Base-by-base conservation (phyloP, 2,797 vertebrate species). In the Intellagama lesueurii region DNA sequence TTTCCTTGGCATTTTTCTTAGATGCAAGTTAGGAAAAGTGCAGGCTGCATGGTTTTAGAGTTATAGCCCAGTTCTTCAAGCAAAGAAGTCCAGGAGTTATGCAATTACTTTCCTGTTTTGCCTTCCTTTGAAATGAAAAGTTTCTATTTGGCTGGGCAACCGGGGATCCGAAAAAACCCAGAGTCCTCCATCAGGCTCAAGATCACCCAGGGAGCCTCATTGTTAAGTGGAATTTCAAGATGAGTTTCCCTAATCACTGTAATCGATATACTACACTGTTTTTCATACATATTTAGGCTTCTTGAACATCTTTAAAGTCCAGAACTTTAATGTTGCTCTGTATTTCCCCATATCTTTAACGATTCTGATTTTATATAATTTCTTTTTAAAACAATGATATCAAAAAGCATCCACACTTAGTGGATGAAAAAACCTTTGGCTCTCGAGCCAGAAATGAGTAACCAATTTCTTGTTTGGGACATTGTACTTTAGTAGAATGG, bases 371-470 rank as follows among this genome's bases (percentile, higher is more conserved):
- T 80, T 85, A 81, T 5, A 64, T 64, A 80, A 60, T 64, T 85
- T 4, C 22, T 24, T 85, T 24, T 81, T 28, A 9, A 87, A 81
- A 47, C 40, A 32, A 70, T 72, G 26, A 16, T 5, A 72, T 30
- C 9, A 35, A 30, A 76, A 88, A 69, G 14, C 60, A 64, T 7
- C 8, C 52, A 35, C 12, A 28, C 14, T 40, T 70, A 16, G 60
- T 69, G 81, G 60, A 35, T 68, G 68, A 83, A 76, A 30, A 19
- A 35, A 11, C 47, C 32, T 49, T 8, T 47, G 2, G 8, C 30
- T 70, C 86, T 35, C 44, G 47, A 81, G 22, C n/a, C 32, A 19
- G 70, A 81, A 87, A 87, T 81, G 22, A 84, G 26, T 47, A 89
- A n/a, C 12, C 32, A 16, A 79, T 79, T 79, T 1, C 17, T 70